A percentile compares a stretch with the other conserved stretches of the same genome.
Conservation (phyloP, 30 jellyfish, hydroid and myxozoan species). For the Pseudorhiza aurosa region DNA sequence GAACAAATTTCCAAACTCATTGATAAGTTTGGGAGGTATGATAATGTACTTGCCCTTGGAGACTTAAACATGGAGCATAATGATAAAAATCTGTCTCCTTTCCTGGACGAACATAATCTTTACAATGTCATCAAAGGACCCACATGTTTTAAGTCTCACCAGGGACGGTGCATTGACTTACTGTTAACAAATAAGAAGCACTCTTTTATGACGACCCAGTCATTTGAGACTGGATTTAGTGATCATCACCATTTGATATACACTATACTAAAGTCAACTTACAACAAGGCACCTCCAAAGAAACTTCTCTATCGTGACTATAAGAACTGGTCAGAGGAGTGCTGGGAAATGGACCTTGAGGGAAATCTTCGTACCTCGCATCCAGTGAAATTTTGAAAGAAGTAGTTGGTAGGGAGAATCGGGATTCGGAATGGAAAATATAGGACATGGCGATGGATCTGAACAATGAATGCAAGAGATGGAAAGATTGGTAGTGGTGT, state of each 20-base stretch:
- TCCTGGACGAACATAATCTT: conserved; percentile 2
- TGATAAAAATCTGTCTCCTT: conserved; percentile 22
- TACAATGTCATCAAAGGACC: conserved; percentile 25
- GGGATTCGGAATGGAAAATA: too few species aligned
- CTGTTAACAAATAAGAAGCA: conserved; percentile 26
- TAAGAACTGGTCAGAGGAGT: conserved; percentile 43
- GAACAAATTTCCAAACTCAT: too few species aligned
- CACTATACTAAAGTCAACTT: conserved; percentile 38
- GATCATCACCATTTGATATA: conserved; percentile 55
- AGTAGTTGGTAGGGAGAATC: too few species aligned
- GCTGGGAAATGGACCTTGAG: too few species aligned
- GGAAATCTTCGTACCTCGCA: too few species aligned
- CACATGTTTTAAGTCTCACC: conserved; percentile 34
- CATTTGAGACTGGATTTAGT: conserved; percentile 65
- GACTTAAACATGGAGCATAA: conserved; percentile 13
- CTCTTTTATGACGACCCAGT: conserved; percentile 45
- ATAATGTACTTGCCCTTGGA: conserved; percentile 43
- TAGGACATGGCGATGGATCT: too few species aligned
- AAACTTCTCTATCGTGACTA: conserved; percentile 25
- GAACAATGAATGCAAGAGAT: too few species aligned
- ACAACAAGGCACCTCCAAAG: conserved; percentile 1
- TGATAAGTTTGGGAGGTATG: conserved; percentile 10
- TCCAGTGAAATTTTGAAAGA: too few species aligned
- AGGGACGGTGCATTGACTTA: conserved; percentile 53
- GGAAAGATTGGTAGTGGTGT: too few species aligned